phyloP scores from a whole-genome alignment of 2,888 invertebrate genomes.

The Heliconius ethilla region DNA sequence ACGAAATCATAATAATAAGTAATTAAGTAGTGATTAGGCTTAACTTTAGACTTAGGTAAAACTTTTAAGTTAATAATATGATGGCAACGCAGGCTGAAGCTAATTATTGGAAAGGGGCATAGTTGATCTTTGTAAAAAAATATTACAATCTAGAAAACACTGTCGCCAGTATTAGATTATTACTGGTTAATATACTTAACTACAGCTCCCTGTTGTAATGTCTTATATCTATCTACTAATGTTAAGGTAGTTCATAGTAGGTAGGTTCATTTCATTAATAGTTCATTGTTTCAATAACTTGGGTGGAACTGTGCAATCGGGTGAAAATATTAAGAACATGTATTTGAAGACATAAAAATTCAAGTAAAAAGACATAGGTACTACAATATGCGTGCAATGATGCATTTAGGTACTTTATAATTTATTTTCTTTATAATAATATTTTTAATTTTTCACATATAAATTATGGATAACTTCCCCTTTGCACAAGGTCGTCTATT shows the following conservation, averaged over 20 bases:
- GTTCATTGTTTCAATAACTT: neutral
- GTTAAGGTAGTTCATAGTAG: neutral
- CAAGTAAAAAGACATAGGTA: too few species aligned
- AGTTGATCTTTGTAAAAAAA: neutral
- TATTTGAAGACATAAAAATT: neutral
- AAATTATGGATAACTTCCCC: neutral
- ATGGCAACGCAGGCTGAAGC: too few species aligned
- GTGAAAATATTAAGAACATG: neutral
- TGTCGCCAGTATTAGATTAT: neutral
- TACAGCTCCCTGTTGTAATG: neutral
- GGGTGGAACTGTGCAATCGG: neutral
- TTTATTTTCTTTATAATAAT: neutral
- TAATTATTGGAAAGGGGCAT: neutral
- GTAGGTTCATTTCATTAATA: neutral
- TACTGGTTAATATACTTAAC: neutral
- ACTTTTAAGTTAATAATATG: too few species aligned
- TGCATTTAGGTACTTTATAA: neutral
- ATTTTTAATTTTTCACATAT: neutral
- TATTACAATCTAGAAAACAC: neutral
- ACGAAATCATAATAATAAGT: neutral
- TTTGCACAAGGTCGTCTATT: neutral
- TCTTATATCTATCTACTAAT: neutral
- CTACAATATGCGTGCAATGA: too few species aligned
- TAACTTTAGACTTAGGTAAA: neutral
- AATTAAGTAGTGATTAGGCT: neutral